These are phyloP conservation scores for Brachionus koreanus DNA, from an alignment of 1,140 invertebrate species.

Conservation along the genomic window DNA sequence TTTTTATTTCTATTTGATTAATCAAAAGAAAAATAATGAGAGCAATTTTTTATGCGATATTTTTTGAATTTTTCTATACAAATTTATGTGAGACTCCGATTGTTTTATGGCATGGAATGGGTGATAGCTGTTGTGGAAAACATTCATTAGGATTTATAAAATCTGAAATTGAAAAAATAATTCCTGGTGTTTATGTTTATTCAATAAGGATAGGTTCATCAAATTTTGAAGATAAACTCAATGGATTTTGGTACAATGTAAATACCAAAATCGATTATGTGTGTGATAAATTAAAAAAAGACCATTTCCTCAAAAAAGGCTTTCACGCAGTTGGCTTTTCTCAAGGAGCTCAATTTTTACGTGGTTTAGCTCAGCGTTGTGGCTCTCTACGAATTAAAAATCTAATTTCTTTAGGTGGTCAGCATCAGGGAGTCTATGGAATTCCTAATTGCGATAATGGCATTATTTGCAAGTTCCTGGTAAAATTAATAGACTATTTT, in stretches of 20 bases:
- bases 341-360: constrained; percentile 56
- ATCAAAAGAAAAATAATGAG: too few relatives aligned
- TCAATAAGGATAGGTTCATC: neutral
- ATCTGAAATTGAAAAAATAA: neutral
- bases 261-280: neutral
- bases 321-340: neutral
- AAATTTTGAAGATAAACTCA: neutral
- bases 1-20: too few relatives aligned
- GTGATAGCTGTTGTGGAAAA: neutral
- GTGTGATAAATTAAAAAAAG: neutral
- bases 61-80: neutral
- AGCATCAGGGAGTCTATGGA: constrained; percentile 86
- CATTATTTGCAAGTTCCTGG: constrained; percentile 72
- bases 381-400: constrained; percentile 75
- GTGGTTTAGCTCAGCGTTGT: constrained; percentile 87
- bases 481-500: constrained; percentile 74
- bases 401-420: constrained; percentile 88
- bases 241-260: neutral
- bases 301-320: neutral
- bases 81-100: neutral
- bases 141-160: neutral
- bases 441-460: constrained; percentile 64
- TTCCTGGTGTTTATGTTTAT: constrained; percentile 10
- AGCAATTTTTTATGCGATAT: neutral
- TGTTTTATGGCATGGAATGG: neutral